Evolutionary conservation across 2,113 vertebrate species (phyloP).

Genomic region (Blennius ocellaris): DNA sequence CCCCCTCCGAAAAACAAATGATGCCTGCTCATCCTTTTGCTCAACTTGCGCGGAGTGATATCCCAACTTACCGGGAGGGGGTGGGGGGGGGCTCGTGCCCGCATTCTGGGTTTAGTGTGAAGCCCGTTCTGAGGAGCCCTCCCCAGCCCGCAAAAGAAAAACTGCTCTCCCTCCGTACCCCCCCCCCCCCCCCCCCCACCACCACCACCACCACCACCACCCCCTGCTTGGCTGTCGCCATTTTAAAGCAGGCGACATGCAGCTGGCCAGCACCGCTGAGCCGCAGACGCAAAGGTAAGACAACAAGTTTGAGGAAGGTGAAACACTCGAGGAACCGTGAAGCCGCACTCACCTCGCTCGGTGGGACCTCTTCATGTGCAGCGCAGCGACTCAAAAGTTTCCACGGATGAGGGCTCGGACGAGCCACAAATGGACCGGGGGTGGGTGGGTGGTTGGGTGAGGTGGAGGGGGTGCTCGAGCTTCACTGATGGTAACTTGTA

Average conservation of each 20-base stretch:
- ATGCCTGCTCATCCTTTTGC: conserved; percentile 74
- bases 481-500: conserved; percentile 76
- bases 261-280: conserved; percentile 74
- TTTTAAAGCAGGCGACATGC: conserved; percentile 86
- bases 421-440: conserved; percentile 58
- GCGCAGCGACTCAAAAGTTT: conserved; percentile 67
- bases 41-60: conserved; percentile 70
- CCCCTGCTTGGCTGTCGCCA: conserved; percentile 83
- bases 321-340: conserved; percentile 32
- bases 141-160: conserved; percentile 23
- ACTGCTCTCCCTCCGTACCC: conserved; percentile 38
- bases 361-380: conserved; percentile 44
- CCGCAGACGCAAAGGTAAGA: conserved; percentile 66
- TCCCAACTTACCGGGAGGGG: conserved; percentile 63
- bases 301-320: conserved; percentile 72
- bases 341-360: conserved; percentile 76
- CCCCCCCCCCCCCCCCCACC: no score
- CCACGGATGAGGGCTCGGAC: conserved; percentile 61
- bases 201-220: no score
- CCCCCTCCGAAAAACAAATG: conserved; percentile 60
- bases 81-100: conserved; percentile 26
- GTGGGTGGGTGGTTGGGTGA: no score
- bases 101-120: conserved; percentile 16
- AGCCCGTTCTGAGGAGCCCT: conserved; percentile 52
- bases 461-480: conserved; percentile 56